phyloP scores from a whole-genome alignment of 2,888 invertebrate genomes.

The Drosophila borealis region DNA sequence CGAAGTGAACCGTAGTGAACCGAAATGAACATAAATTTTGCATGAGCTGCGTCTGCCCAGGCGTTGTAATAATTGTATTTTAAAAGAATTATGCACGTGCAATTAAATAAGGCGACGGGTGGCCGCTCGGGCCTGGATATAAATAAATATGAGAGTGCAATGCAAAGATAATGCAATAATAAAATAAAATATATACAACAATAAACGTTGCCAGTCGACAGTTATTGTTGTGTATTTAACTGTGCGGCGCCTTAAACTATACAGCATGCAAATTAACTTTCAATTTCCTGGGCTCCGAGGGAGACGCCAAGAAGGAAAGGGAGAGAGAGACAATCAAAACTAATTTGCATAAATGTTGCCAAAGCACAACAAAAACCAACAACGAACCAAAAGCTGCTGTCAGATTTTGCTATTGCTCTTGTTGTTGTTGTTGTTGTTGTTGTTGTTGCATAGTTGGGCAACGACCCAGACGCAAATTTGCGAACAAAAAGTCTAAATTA shows the following conservation, averaged over 20 bases:
- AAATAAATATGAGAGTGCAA: conserved; percentile 57
- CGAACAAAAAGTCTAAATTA: conserved; percentile 80
- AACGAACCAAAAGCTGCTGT: conserved; percentile 46
- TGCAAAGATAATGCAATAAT: conserved; percentile 74
- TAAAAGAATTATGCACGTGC: conserved; percentile 80
- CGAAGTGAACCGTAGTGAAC: conserved; percentile 41
- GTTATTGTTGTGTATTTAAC: conserved; percentile 78
- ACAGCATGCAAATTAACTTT: conserved; percentile 80
- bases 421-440: conserved; percentile 23
- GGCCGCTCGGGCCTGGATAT: conserved; percentile 31
- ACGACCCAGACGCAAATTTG: conserved; percentile 80
- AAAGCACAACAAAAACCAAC: conserved; percentile 61
- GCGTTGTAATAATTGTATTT: conserved; percentile 75
- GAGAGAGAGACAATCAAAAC: conserved; percentile 73
- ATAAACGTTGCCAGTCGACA: conserved; percentile 53
- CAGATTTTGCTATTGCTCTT: conserved; percentile 25
- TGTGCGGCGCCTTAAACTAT: conserved; percentile 67
- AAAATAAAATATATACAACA: conserved; percentile 58
- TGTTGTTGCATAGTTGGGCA: conserved; percentile 68
- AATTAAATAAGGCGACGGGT: conserved; percentile 71
- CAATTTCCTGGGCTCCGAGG: conserved; percentile 62
- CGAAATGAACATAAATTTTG: conserved; percentile 62
- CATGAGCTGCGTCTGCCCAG: conserved; percentile 45
- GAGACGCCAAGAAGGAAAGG: conserved; percentile 1
- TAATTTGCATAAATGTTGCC: conserved; percentile 79